phyloP scores from a whole-genome alignment of 2,888 invertebrate species.

The Didymodactylos carnosus region DNA sequence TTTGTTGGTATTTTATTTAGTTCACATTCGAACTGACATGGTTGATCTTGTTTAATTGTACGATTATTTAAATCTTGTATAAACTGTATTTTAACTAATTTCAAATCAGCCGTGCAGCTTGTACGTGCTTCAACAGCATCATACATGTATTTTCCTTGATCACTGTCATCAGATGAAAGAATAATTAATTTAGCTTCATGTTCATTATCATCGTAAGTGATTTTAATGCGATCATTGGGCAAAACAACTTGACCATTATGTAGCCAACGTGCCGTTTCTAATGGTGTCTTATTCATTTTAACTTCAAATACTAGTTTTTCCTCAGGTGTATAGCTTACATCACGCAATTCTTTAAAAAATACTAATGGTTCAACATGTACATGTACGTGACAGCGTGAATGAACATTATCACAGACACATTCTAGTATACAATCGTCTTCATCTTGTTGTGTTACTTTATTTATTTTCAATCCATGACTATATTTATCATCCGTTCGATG shows the following conservation, averaged over 20 bases:
- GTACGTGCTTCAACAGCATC: conserved; percentile 6
- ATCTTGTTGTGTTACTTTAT: neutral
- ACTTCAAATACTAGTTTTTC: neutral
- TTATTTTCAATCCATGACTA: neutral
- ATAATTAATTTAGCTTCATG: conserved; percentile 4
- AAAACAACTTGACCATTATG: conserved; percentile 4
- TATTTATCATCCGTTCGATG: neutral
- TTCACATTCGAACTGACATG: conserved; percentile 1
- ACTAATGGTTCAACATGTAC: neutral
- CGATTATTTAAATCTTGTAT: conserved; percentile 12
- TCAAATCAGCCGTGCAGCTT: conserved; percentile 2
- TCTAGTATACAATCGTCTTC: neutral
- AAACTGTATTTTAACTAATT: neutral
- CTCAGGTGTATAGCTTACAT: neutral
- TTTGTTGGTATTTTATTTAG: conserved; percentile 2
- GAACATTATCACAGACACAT: neutral
- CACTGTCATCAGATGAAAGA: neutral
- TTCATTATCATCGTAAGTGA: neutral
- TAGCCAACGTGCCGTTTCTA: neutral
- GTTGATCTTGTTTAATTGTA: conserved; percentile 5
- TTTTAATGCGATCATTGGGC: neutral
- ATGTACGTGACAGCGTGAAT: neutral
- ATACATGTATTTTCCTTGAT: conserved; percentile 7
- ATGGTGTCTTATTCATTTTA: neutral
- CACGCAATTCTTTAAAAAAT: neutral